phyloP scores from a whole-genome alignment of 1,140 invertebrate genomes.

The Drosophila ficusphila region DNA sequence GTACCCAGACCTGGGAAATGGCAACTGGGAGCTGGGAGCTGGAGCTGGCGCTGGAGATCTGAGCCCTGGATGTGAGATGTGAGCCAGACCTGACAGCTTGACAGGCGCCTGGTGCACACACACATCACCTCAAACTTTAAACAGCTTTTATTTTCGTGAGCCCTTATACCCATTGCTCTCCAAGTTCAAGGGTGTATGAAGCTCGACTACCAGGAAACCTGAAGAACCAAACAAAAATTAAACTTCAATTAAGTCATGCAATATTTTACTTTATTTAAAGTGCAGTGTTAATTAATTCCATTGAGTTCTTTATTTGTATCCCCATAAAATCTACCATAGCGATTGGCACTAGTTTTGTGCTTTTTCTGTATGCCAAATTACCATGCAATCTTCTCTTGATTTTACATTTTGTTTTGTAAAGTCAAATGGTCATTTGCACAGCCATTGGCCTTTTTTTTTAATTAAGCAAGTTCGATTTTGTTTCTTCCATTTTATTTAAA shows the following conservation, averaged over 20 bases:
- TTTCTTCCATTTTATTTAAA: not conserved
- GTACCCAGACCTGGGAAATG: no score
- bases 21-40: not conserved
- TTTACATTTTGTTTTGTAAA: not conserved
- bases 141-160: constrained; percentile 54
- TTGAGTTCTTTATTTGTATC: no score
- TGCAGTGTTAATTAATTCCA: no score
- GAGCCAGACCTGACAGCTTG: constrained; percentile 73
- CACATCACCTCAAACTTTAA: constrained; percentile 54
- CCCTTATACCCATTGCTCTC: not conserved
- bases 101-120: constrained; percentile 40
- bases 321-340: no score
- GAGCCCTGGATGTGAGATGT: constrained; percentile 31
- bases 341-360: no score
- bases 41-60: not conserved
- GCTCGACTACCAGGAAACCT: no score
- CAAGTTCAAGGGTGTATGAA: constrained; percentile 22
- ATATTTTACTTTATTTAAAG: no score
- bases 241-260: no score
- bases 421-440: not conserved
- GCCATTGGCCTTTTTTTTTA: not conserved
- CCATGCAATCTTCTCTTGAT: not conserved
- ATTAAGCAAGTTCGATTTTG: not conserved
- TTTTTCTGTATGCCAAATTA: no score
- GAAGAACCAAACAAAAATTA: not conserved